These are phyloP conservation scores for Drosophila malerkotliana DNA, from an alignment of 1,140 invertebrate species.

Conservation along the genomic window DNA sequence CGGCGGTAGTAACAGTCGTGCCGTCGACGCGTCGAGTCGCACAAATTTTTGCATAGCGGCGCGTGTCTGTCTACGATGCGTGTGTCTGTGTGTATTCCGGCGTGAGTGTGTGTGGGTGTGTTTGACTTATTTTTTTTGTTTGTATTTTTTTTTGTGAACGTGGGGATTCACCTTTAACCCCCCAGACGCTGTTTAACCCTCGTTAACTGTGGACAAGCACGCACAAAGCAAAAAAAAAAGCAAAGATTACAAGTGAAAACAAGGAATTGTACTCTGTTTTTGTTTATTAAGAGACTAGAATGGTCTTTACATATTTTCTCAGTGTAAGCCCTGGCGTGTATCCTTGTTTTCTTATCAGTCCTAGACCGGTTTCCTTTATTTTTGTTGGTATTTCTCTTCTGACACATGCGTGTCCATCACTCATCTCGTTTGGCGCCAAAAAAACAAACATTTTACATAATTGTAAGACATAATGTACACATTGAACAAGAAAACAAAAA, in stretches of 20 bases:
- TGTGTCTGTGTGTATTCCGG: neutral
- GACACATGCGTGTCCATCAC: conserved; percentile 49
- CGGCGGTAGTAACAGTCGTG: conserved; percentile 76
- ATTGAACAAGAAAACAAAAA: conserved; percentile 6
- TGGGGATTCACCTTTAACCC: conserved; percentile 34
- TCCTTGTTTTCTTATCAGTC: conserved; percentile 31
- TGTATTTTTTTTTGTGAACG: conserved; percentile 7
- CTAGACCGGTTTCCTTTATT: conserved; percentile 2
- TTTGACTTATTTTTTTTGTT: neutral
- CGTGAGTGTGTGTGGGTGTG: neutral
- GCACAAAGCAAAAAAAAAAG: neutral
- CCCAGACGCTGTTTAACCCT: conserved; percentile 37
- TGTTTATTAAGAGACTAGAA: neutral
- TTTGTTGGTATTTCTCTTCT: neutral
- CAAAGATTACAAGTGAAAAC: conserved; percentile 11
- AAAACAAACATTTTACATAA: conserved; percentile 53
- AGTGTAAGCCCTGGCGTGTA: conserved; percentile 16
- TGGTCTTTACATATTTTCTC: neutral
- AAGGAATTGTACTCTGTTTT: neutral
- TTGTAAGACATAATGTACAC: conserved; percentile 38
- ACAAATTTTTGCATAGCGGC: conserved; percentile 67
- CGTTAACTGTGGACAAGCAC: conserved; percentile 23
- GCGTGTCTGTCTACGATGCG: conserved; percentile 21
- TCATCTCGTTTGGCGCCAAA: conserved; percentile 48
- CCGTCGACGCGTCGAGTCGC: conserved; percentile 77